Conservation (phyloP, 2,797 vertebrate species). For the Aeoliscus strigatus region DNA sequence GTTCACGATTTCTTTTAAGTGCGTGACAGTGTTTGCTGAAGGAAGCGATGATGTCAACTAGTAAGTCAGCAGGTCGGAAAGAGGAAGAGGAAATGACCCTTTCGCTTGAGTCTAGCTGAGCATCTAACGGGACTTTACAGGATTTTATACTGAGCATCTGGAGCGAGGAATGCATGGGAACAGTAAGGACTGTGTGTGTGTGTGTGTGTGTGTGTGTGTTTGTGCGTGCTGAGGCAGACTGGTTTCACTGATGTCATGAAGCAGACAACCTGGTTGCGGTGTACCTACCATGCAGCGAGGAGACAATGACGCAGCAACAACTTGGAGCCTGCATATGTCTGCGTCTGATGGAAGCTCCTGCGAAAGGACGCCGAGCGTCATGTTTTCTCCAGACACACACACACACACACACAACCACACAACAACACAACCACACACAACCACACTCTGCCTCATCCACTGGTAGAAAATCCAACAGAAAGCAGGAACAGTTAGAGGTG, state of each 20-base stretch:
- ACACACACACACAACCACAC: conserved; percentile 15
- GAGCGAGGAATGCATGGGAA: conserved; percentile 46
- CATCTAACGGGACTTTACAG: conserved; percentile 29
- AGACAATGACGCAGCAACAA: conserved; percentile 39
- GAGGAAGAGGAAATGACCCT: conserved; percentile 49
- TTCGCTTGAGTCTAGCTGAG: conserved; percentile 30
- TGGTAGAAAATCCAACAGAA: too few species aligned
- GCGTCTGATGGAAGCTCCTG: conserved; percentile 21
- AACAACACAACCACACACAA: background rate
- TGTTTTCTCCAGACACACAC: conserved; percentile 16
- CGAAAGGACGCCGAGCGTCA: conserved; percentile 28
- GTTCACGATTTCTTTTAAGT: conserved; percentile 19
- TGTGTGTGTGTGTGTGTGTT: conserved; percentile 5
- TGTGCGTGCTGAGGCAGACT: conserved; percentile 3
- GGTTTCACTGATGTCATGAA: conserved; percentile 35
- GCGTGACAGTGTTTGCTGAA: conserved; percentile 23
- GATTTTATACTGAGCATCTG: conserved; percentile 46
- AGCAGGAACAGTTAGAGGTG: conserved; percentile 36
- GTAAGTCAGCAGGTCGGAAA: conserved; percentile 58
- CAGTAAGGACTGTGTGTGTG: conserved; percentile 3
- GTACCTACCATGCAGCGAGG: conserved; percentile 20
- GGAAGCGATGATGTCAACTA: conserved; percentile 42
- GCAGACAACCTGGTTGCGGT: conserved; percentile 23
- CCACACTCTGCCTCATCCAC: too few species aligned
- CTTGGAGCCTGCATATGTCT: conserved; percentile 17